Percentiles rank a stretch among this genome's conserved stretches.
These are phyloP conservation scores for Climacteris rufus DNA, from an alignment of 2,113 vertebrate species.

Conservation along the genomic window DNA sequence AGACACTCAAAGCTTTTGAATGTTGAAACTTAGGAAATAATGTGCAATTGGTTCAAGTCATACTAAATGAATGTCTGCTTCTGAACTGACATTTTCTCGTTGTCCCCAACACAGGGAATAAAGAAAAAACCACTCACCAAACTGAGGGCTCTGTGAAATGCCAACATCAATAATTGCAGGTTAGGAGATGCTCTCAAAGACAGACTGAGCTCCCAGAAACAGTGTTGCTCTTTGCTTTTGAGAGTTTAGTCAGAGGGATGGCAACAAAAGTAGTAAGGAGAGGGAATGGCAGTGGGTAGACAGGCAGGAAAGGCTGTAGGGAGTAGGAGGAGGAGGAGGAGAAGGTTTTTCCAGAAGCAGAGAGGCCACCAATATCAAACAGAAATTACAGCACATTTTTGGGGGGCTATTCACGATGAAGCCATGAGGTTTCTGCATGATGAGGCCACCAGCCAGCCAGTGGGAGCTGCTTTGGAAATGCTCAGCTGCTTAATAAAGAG, in stretches of 20 bases:
- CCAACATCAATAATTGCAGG: not conserved
- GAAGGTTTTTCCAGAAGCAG: not conserved
- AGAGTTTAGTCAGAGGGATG: not conserved
- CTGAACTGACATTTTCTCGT: not conserved
- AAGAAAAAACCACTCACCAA: not conserved
- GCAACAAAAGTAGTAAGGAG: not conserved
- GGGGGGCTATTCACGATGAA: too few species aligned
- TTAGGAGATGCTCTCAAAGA: not conserved
- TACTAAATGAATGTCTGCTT: not conserved
- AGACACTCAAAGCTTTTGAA: not conserved
- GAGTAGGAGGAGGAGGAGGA: not conserved
- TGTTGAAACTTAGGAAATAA: slow-evolving; percentile 16
- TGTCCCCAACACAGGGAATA: not conserved
- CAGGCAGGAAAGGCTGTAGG: not conserved
- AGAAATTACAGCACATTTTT: not conserved
- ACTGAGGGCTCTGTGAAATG: not conserved
- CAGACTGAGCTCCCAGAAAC: not conserved
- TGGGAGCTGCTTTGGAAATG: not conserved
- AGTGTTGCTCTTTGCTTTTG: not conserved
- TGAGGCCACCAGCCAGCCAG: not conserved
- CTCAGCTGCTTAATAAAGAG: not conserved
- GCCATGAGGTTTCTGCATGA: fast-evolving
- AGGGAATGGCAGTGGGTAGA: not conserved
- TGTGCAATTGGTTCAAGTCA: not conserved
- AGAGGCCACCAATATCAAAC: not conserved